Evolutionary conservation across 2,113 vertebrate genomes (phyloP).

Genomic region (Colinus virginianus): DNA sequence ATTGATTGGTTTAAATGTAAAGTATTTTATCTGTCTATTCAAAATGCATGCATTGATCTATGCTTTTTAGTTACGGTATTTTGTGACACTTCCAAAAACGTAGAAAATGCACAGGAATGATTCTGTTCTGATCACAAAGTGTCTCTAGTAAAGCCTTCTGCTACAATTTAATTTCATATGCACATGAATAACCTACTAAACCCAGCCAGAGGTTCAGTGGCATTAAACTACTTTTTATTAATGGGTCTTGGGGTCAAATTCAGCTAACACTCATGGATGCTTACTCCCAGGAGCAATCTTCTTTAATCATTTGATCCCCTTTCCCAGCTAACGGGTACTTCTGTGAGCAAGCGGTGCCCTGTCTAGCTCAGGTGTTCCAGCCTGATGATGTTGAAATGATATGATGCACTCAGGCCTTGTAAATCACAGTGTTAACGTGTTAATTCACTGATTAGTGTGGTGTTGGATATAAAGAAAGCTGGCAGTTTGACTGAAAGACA

Average conservation of each 20-base stretch:
- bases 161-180: neutral
- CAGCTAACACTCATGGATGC: neutral
- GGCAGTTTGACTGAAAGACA: neutral
- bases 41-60: neutral
- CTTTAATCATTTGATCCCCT: neutral
- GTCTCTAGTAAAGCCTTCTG: neutral
- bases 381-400: neutral
- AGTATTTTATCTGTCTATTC: neutral
- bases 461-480: neutral
- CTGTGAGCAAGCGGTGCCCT: neutral
- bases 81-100: neutral
- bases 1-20: neutral
- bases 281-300: neutral
- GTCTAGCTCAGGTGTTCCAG: neutral
- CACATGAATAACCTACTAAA: neutral
- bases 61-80: neutral
- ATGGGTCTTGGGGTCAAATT: neutral
- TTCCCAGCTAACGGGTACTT: neutral
- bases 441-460: neutral
- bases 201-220: neutral
- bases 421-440: neutral
- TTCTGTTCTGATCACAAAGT: neutral
- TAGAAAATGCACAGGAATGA: fast-evolving
- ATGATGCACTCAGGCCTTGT: neutral
- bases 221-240: neutral